Conservation (phyloP, 2,888 invertebrate species). For the Leistus spinibarbis region DNA sequence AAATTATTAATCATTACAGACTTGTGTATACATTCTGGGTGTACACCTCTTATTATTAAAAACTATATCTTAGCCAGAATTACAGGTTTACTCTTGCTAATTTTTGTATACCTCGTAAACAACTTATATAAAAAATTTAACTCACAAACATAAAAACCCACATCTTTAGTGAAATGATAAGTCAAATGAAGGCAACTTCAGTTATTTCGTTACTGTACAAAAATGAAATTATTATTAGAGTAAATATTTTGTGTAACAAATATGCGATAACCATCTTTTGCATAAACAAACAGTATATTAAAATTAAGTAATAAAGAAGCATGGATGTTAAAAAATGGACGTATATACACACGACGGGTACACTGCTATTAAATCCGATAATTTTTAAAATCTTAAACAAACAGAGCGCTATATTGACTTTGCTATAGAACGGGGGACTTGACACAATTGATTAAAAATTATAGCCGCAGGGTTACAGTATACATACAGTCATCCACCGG, state of each 20-base stretch:
- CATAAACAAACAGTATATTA: background rate
- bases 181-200: too few species aligned
- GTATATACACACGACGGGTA: conserved; percentile 3
- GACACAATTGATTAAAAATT: conserved; percentile 49
- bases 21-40: too few species aligned
- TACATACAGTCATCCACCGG: conserved; percentile 3
- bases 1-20: too few species aligned
- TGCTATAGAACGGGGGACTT: conserved; percentile 41
- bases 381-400: conserved; percentile 51
- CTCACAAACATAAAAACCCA: too few species aligned
- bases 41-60: too few species aligned
- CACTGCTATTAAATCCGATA: conserved; percentile 43
- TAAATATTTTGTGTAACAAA: background rate
- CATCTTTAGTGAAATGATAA: too few species aligned
- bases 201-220: too few species aligned
- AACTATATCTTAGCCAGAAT: too few species aligned
- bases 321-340: background rate
- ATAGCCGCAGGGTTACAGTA: conserved; percentile 44
- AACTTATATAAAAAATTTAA: background rate
- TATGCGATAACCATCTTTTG: background rate
- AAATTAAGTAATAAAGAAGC: background rate
- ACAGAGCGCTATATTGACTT: conserved; percentile 49
- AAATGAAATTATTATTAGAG: too few species aligned
- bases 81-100: too few species aligned
- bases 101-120: too few species aligned